phyloP scores from a whole-genome alignment of 2,888 invertebrate genomes.

The Syrphus vitripennis region DNA sequence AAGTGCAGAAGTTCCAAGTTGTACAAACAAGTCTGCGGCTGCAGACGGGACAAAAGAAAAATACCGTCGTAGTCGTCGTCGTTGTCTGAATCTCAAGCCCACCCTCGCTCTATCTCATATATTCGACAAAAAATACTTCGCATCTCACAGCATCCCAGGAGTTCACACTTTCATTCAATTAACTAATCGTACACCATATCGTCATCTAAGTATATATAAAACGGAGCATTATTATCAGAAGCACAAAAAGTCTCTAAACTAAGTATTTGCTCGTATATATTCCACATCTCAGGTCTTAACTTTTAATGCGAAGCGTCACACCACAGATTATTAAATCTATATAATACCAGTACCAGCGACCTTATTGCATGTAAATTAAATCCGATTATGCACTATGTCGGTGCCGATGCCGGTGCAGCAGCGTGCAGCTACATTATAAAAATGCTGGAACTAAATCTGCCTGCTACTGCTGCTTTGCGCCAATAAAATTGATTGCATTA shows the following conservation, averaged over 20 bases:
- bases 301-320: constrained; percentile 54
- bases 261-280: no score
- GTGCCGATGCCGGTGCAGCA: neutral
- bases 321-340: constrained; percentile 65
- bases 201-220: constrained; percentile 39
- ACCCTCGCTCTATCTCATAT: neutral
- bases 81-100: neutral
- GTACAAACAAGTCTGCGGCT: neutral
- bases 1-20: constrained; percentile 62
- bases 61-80: no score
- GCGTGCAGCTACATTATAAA: neutral
- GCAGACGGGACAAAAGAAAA: constrained; percentile 34
- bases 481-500: constrained; percentile 70
- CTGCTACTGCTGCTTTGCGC: constrained; percentile 58
- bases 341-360: constrained; percentile 53
- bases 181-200: constrained; percentile 64
- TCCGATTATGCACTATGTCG: constrained; percentile 65
- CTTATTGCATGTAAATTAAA: constrained; percentile 70
- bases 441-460: constrained; percentile 38
- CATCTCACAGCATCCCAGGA: constrained; percentile 9
- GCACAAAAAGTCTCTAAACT: neutral
- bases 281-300: constrained; percentile 26
- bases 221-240: constrained; percentile 48
- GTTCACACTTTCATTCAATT: constrained; percentile 67
- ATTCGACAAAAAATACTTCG: neutral